A percentile compares a stretch with the other conserved stretches of the same genome.
Evolutionary conservation across 2,113 vertebrate genomes (phyloP).

Genomic region (Centropus bengalensis): DNA sequence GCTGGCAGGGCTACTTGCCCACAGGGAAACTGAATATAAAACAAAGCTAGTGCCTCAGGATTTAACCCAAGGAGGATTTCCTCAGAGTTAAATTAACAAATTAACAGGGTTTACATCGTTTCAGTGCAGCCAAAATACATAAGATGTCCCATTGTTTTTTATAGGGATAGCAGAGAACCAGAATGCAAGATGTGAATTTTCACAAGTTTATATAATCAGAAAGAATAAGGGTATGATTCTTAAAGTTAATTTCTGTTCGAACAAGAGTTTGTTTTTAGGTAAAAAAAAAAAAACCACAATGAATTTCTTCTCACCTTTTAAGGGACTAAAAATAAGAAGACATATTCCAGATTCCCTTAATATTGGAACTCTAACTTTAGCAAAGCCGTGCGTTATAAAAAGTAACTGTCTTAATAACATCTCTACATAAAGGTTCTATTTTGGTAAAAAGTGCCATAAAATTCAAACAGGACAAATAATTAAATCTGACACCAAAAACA

Average conservation of each 20-base stretch:
- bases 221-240: neutral
- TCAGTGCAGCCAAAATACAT: neutral
- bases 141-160: neutral
- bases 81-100: neutral
- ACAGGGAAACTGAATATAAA: neutral
- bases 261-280: neutral
- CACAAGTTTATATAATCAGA: neutral
- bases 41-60: neutral
- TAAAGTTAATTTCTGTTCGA: neutral
- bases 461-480: neutral
- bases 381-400: neutral
- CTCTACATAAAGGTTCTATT: neutral
- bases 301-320: neutral
- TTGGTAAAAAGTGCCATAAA: neutral
- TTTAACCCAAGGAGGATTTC: neutral
- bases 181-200: neutral
- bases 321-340: neutral
- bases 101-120: neutral
- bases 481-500: neutral
- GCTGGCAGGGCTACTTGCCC: neutral
- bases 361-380: neutral
- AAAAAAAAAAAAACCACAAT: neutral
- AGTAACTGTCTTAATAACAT: neutral
- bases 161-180: neutral
- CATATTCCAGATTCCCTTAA: neutral